phyloP scores from a whole-genome alignment of 2,888 invertebrate genomes.

The Pollenia amentaria region DNA sequence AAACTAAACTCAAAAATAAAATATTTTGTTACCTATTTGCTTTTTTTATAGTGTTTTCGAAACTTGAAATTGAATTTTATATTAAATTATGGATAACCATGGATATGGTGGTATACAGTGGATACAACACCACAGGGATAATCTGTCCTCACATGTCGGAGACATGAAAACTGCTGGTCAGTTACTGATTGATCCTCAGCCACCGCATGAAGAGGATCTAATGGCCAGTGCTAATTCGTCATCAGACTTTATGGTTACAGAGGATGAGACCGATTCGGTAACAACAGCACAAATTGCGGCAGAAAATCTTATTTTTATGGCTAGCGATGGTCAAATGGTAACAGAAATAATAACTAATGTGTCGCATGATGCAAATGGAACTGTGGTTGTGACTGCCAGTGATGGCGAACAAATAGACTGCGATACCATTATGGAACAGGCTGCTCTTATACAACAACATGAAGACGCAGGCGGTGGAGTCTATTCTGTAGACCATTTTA shows the following conservation, averaged over 20 bases:
- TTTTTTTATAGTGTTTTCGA: conserved; percentile 43
- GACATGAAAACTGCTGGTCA: conserved; percentile 76
- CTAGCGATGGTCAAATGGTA: conserved; percentile 85
- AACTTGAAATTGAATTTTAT: conserved; percentile 13
- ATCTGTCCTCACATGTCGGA: conserved; percentile 67
- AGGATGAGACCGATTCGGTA: conserved; percentile 75
- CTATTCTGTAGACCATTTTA: conserved; percentile 78
- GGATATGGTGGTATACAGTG: conserved; percentile 80
- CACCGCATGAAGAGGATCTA: conserved; percentile 77
- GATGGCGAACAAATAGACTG: conserved; percentile 77
- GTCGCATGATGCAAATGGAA: conserved; percentile 77
- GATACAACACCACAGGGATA: conserved; percentile 79
- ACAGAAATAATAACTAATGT: conserved; percentile 79
- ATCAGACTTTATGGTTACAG: conserved; percentile 69
- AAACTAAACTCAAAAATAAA: too few relatives aligned
- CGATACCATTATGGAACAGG: conserved; percentile 70
- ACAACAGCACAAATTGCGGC: conserved; percentile 87
- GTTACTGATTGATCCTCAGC: conserved; percentile 73
- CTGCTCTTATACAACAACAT: conserved; percentile 62
- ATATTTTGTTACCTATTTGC: neutral
- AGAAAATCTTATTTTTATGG: conserved; percentile 87
- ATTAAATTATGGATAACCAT: conserved; percentile 76
- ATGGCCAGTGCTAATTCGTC: conserved; percentile 75
- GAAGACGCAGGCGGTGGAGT: conserved; percentile 75
- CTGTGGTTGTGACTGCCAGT: conserved; percentile 78